phyloP scores from a whole-genome alignment of 2,797 vertebrate species.

The Holocentrus rufus region DNA sequence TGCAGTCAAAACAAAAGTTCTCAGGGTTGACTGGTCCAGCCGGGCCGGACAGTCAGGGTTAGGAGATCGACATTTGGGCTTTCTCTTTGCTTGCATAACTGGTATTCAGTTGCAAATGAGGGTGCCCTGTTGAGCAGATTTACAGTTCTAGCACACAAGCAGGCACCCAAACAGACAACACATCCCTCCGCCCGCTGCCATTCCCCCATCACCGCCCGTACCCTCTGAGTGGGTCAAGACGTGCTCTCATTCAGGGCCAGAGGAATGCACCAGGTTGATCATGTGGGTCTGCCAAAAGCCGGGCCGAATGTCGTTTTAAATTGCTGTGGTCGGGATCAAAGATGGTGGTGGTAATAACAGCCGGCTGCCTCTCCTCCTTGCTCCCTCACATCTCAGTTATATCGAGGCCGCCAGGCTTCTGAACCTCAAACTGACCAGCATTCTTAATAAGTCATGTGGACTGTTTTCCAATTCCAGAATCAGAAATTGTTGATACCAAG shows the following conservation, averaged over 20 bases:
- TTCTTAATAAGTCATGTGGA: conserved; percentile 14
- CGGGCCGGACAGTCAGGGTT: neutral
- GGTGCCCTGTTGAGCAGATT: neutral
- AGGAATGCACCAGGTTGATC: neutral
- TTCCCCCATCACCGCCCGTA: neutral
- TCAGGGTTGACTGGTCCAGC: neutral
- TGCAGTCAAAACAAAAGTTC: neutral
- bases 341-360: conserved; percentile 7
- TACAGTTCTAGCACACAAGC: neutral
- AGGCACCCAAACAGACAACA: neutral
- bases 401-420: neutral
- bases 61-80: neutral
- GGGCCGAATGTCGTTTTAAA: neutral
- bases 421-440: conserved; percentile 8
- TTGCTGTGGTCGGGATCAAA: neutral
- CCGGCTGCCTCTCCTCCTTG: neutral
- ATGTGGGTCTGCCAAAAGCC: neutral
- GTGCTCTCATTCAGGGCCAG: neutral
- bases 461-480: conserved; percentile 10
- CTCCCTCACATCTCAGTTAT: neutral
- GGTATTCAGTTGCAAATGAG: conserved; percentile 6
- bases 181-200: neutral
- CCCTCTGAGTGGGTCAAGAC: neutral
- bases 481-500: neutral
- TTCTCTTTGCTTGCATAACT: neutral